These are phyloP conservation scores for Ericerus pela DNA, from an alignment of 1,140 invertebrate species.

Conservation along the genomic window DNA sequence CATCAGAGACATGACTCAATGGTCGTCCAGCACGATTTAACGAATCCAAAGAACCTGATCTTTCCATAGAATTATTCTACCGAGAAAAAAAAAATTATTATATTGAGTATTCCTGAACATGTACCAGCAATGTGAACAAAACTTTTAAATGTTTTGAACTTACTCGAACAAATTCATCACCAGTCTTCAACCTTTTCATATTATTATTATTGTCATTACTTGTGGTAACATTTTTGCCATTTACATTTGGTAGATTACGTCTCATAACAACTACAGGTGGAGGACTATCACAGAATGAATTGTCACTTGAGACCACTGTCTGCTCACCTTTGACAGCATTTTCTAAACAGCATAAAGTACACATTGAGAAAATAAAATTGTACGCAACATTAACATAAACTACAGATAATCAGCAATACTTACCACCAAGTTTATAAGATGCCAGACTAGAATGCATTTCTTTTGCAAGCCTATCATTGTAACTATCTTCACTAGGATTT, in stretches of 20 bases:
- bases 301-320: no score
- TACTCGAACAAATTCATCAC: constrained; percentile 29
- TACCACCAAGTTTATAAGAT: no score
- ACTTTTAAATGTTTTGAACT: neutral
- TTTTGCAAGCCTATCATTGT: no score
- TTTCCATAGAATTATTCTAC: neutral
- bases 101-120: neutral
- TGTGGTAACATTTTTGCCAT: neutral
- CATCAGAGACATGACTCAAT: constrained; percentile 35
- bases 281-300: neutral
- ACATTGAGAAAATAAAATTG: no score
- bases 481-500: no score
- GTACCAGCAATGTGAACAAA: neutral
- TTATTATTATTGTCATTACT: constrained; percentile 24
- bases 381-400: no score
- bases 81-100: neutral
- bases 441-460: no score
- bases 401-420: no score
- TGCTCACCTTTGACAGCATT: no score
- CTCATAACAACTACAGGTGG: neutral
- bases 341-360: no score
- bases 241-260: neutral
- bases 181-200: constrained; percentile 36
- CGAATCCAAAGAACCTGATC: constrained; percentile 43
- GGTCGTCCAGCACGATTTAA: constrained; percentile 31